Evolutionary conservation across 2,113 vertebrate genomes (phyloP), one percentile per base, ranked within the genome.

Genomic region (Phaethornis superciliosus): DNA sequence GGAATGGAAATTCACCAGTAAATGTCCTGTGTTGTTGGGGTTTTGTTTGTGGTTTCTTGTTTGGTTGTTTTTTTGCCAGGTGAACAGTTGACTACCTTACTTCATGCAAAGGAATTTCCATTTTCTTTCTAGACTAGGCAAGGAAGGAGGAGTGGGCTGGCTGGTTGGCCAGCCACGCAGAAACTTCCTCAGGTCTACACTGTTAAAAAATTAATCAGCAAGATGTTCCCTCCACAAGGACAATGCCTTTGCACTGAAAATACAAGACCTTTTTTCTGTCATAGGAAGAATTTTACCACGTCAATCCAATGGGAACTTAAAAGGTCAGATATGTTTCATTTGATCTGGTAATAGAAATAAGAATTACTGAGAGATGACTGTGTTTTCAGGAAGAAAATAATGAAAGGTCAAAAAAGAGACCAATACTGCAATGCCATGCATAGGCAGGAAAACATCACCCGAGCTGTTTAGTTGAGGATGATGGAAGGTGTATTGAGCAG

Each of bases 1-100:
- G 79, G 63, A 88, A 49, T 91, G 93, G 95, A 94, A 96, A 94
- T 89, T 94, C 93, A 95, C 84, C 69, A 55, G 87, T 94, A 93
- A 95, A 95, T 94, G 68, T 90, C 40, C 40, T 40, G 40, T 40
- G 40, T 40, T 40, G 40, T 40, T 40, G 40, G 40, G 40, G 46
- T 47, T 47, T 47, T 47, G 46, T 47, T 47, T 46, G 46, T 47
- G 9, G 20, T 47, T 47, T 47, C 7, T 47, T 47, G 40, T 40
- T 40, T 40, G 40, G 40, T 40, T 84, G 35, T 24, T 58, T 94
- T 89, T 95, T 74, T 7, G 2, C 75, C 81, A 59, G 22, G 42
- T 51, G 14, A 95, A 89, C 84, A 79, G 81, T 89, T 94, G 78
- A 89, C 78, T 72, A 35, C 75, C 46, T 77, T 30, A 47, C 23